Conservation (phyloP, 1,140 invertebrate species). For the Olivierus martensii region DNA sequence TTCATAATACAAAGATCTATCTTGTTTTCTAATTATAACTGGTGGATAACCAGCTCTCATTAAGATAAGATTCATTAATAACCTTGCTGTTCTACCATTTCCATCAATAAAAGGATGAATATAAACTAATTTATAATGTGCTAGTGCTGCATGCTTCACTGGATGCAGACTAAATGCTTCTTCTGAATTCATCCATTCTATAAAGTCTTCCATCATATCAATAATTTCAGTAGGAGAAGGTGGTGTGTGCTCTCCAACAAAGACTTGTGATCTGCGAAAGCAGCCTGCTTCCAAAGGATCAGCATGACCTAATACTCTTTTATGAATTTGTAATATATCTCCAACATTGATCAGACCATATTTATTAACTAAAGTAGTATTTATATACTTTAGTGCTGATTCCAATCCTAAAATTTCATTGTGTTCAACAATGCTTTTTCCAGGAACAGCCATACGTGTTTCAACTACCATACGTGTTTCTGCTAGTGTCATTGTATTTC, state of each 20-base stretch:
- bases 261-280: slow-evolving; percentile 46
- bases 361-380: slow-evolving; percentile 59
- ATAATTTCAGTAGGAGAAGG: slow-evolving; percentile 65
- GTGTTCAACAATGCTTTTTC: slow-evolving; percentile 90
- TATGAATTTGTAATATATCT: slow-evolving; percentile 87
- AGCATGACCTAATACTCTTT: slow-evolving; percentile 81
- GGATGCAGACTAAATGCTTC: slow-evolving; percentile 68
- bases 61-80: slow-evolving; percentile 94
- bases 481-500: slow-evolving; percentile 89
- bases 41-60: slow-evolving; percentile 96
- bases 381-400: slow-evolving; percentile 88
- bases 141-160: slow-evolving; percentile 79
- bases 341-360: slow-evolving; percentile 52
- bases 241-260: slow-evolving; percentile 80
- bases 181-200: slow-evolving; percentile 75
- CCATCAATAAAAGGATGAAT: slow-evolving; percentile 89
- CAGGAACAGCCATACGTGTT: slow-evolving; percentile 78
- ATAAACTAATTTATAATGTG: slow-evolving; percentile 91
- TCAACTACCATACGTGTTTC: slow-evolving; percentile 86
- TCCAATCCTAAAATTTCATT: slow-evolving; percentile 92
- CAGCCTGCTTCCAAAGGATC: slow-evolving; percentile 70
- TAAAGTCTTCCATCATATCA: slow-evolving; percentile 70
- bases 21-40: slow-evolving; percentile 85
- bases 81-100: slow-evolving; percentile 83
- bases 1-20: slow-evolving; percentile 59